These are phyloP conservation scores for Malthinus seriepunctatus DNA, from an alignment of 2,888 invertebrate genomes.

Conservation along the genomic window DNA sequence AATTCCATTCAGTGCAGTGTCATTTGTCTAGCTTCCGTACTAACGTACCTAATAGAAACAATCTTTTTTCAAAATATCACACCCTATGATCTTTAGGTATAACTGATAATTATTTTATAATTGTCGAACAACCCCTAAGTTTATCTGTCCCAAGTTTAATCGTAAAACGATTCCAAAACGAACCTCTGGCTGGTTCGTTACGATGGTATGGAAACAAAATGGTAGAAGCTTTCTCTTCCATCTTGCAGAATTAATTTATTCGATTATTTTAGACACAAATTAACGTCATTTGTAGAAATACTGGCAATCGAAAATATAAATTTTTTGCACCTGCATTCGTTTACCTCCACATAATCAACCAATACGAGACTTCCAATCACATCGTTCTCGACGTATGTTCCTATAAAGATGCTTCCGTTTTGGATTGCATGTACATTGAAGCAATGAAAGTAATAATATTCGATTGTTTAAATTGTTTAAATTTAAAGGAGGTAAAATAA, in stretches of 20 bases:
- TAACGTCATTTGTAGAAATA: conserved; percentile 58
- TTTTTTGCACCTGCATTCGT: conserved; percentile 74
- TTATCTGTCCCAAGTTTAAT: conserved; percentile 68
- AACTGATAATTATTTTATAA: conserved; percentile 83
- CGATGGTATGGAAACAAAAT: conserved; percentile 77
- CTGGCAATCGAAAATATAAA: conserved; percentile 60
- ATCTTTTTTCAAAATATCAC: too few relatives aligned
- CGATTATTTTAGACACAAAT: conserved; percentile 57
- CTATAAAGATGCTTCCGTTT: conserved; percentile 79
- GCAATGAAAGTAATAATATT: conserved; percentile 68
- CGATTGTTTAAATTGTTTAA: too few relatives aligned
- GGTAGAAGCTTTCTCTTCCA: conserved; percentile 50
- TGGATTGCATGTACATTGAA: conserved; percentile 85
- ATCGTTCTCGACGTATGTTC: conserved; percentile 81
- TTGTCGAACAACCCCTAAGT: conserved; percentile 87
- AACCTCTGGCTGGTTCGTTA: conserved; percentile 69
- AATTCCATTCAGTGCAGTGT: too few relatives aligned
- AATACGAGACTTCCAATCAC: conserved; percentile 67
- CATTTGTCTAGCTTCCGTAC: too few relatives aligned
- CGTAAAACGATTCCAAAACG: conserved; percentile 63
- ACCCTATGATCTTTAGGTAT: conserved; percentile 60
- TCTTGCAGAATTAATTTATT: too few relatives aligned
- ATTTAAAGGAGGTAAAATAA: conserved; percentile 54
- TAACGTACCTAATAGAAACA: too few relatives aligned
- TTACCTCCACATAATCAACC: conserved; percentile 85